A percentile compares a stretch with the other conserved stretches of the same genome.
These are phyloP conservation scores for Hyles vespertilio DNA, from an alignment of 1,140 invertebrate species.

Conservation along the genomic window DNA sequence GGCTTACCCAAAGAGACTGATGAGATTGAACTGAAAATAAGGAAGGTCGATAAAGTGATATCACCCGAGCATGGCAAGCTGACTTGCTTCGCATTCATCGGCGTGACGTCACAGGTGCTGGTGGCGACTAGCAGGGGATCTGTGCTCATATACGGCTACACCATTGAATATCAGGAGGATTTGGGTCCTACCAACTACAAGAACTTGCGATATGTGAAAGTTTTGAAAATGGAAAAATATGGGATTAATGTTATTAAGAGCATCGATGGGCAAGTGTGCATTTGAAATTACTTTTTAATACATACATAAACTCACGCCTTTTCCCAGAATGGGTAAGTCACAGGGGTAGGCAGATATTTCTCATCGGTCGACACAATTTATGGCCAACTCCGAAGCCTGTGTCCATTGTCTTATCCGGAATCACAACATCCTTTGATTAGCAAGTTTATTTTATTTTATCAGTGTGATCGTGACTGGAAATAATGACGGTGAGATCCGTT, in stretches of 20 bases:
- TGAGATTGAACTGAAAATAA: slow-evolving; percentile 49
- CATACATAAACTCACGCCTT: too few species aligned
- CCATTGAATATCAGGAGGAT: slow-evolving; percentile 39
- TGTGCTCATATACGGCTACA: slow-evolving; percentile 52
- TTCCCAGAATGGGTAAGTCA: too few species aligned
- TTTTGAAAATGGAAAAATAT: slow-evolving; percentile 41
- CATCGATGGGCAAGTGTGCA: slow-evolving; percentile 50
- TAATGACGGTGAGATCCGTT: slow-evolving; percentile 68
- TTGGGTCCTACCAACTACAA: slow-evolving; percentile 29
- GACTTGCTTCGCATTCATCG: slow-evolving; percentile 51
- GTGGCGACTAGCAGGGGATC: slow-evolving; percentile 46
- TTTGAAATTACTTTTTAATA: too few species aligned
- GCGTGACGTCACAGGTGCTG: slow-evolving; percentile 43
- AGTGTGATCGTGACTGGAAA: slow-evolving; percentile 75
- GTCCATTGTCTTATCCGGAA: too few species aligned
- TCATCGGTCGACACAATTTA: too few species aligned
- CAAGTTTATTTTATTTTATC: not conserved
- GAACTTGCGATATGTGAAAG: slow-evolving; percentile 49
- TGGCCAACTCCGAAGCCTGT: too few species aligned
- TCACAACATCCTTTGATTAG: too few species aligned
- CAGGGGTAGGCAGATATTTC: too few species aligned
- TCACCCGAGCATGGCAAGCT: slow-evolving; percentile 42
- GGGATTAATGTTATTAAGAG: slow-evolving; percentile 55
- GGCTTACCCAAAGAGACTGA: slow-evolving; percentile 53
- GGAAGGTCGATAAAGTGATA: slow-evolving; percentile 27